Conservation (phyloP, 2,113 vertebrate genomes). For the Callithrix jacchus region DNA sequence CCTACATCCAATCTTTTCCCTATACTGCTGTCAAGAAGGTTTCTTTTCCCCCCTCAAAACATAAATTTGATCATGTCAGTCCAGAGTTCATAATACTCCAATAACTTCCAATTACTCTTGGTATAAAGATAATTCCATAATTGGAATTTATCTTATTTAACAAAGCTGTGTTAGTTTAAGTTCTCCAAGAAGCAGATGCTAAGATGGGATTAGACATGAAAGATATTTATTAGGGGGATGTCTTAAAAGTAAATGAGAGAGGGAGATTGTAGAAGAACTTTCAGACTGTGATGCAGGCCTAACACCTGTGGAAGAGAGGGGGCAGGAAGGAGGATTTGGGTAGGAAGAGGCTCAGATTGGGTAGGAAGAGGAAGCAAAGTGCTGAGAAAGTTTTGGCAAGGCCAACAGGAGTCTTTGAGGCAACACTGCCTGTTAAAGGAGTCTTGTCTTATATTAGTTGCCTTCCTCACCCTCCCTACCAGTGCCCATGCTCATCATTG, state of each 20-base stretch:
- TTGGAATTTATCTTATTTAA: background rate
- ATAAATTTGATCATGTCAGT: background rate
- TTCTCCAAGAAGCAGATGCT: background rate
- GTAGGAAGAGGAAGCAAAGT: background rate
- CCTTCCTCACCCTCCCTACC: rapidly evolving
- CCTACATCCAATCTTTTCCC: conserved; percentile 24
- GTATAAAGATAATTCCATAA: background rate
- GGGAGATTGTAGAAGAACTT: background rate
- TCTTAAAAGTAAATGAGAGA: background rate
- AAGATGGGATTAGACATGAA: background rate
- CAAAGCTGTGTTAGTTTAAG: background rate
- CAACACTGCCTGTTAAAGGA: background rate
- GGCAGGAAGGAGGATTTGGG: background rate
- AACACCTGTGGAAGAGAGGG: background rate
- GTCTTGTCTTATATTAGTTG: background rate
- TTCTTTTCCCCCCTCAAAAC: background rate
- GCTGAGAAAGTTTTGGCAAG: background rate
- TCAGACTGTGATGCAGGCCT: background rate
- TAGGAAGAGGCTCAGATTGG: background rate
- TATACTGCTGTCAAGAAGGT: background rate
- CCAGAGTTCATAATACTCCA: conserved; percentile 24
- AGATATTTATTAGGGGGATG: background rate
- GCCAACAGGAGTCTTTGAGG: background rate
- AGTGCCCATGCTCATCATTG: background rate
- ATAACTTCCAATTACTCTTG: background rate